These are phyloP conservation scores for Rhinopomastus cyanomelas DNA, from an alignment of 2,113 vertebrate genomes.

Conservation along the genomic window DNA sequence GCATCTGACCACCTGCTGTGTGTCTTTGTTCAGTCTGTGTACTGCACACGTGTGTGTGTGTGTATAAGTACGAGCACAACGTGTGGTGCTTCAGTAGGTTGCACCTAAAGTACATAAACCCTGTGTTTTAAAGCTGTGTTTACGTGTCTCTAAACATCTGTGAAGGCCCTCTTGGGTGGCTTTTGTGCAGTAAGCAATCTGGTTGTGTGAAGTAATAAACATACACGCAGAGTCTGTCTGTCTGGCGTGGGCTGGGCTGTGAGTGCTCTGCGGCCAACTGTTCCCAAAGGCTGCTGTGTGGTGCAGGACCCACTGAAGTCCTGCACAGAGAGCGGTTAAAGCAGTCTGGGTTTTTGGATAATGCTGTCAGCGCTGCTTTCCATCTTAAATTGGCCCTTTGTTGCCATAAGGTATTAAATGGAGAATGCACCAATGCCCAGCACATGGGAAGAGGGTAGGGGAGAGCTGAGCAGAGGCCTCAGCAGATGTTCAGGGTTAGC, in stretches of 20 bases:
- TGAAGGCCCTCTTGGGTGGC: neutral
- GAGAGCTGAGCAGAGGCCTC: neutral
- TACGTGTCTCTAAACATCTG: neutral
- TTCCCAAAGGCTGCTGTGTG: neutral
- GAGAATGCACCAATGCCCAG: neutral
- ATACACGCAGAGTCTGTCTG: neutral
- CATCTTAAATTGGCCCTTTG: neutral
- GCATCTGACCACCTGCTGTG: fast-evolving
- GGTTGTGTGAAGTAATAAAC: slow-evolving; percentile 55
- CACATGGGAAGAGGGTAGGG: neutral
- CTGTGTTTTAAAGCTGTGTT: neutral
- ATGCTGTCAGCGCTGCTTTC: neutral
- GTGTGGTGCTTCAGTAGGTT: slow-evolving; percentile 16
- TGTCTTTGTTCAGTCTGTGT: neutral
- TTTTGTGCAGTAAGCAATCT: neutral
- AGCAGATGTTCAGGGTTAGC: slow-evolving; percentile 59
- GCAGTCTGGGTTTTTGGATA: neutral
- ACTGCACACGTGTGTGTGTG: fast-evolving
- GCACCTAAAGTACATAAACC: slow-evolving; percentile 6
- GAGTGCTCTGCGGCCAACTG: neutral
- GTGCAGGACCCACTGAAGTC: neutral
- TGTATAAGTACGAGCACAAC: neutral
- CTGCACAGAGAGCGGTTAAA: neutral
- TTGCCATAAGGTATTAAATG: slow-evolving; percentile 8
- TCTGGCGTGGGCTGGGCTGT: neutral